A percentile compares a stretch with the other conserved stretches of the same genome.
These are phyloP conservation scores for Mythimna pallens DNA, from an alignment of 2,888 invertebrate genomes.

Conservation along the genomic window DNA sequence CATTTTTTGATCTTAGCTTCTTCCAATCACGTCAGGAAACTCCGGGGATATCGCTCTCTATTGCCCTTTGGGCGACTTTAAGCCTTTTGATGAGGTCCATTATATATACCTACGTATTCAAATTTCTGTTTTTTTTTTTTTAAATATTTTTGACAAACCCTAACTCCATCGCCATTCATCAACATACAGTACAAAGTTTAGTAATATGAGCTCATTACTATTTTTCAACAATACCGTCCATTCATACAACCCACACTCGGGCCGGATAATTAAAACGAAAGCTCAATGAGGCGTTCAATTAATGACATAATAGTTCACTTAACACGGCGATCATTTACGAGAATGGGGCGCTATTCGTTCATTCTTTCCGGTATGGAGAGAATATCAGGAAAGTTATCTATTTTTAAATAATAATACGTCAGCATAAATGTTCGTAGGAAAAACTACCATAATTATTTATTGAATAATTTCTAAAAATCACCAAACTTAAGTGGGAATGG, in stretches of 20 bases:
- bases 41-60: too few species aligned
- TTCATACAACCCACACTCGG: slow-evolving; percentile 52
- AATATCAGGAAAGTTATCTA: slow-evolving; percentile 14
- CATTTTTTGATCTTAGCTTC: too few species aligned
- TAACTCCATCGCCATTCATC: slow-evolving; percentile 1
- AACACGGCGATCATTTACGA: slow-evolving; percentile 54
- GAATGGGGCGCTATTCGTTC: slow-evolving; percentile 40
- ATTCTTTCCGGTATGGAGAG: slow-evolving; percentile 36
- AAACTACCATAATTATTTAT: neutral
- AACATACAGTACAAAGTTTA: slow-evolving; percentile 1
- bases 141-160: neutral
- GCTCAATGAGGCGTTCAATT: slow-evolving; percentile 60
- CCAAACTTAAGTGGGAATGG: too few species aligned
- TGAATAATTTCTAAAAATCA: too few species aligned
- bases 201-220: slow-evolving; percentile 33
- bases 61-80: too few species aligned
- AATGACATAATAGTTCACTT: slow-evolving; percentile 60
- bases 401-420: slow-evolving; percentile 14
- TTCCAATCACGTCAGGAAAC: too few species aligned
- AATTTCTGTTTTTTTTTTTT: too few species aligned
- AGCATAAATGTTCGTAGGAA: neutral
- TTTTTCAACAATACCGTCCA: slow-evolving; percentile 51
- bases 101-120: too few species aligned
- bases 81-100: too few species aligned
- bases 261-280: slow-evolving; percentile 58